These are phyloP conservation scores for Falco naumanni DNA, from an alignment of 2,797 vertebrate genomes.

Conservation along the genomic window DNA sequence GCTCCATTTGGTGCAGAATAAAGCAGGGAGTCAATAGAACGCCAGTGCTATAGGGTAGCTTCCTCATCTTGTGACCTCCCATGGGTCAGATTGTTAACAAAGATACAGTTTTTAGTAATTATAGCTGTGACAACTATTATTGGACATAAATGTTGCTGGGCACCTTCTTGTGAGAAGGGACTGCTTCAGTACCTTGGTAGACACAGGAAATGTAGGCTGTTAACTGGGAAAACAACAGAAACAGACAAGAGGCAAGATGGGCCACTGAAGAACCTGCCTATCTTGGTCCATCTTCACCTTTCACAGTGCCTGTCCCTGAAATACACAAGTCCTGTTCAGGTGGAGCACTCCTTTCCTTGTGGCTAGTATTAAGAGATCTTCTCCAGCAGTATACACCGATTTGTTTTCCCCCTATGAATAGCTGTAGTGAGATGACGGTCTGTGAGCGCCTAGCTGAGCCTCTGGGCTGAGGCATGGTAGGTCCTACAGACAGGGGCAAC, in stretches of 20 bases:
- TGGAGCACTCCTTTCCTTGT: not conserved
- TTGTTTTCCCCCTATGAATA: not conserved
- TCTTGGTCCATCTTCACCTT: not conserved
- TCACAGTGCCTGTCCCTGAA: not conserved
- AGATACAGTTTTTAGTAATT: not conserved
- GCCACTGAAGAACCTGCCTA: not conserved
- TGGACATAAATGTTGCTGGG: not conserved
- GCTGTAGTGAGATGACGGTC: not conserved
- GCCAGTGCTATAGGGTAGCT: not conserved
- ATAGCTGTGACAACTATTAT: not conserved
- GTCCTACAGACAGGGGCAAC: not conserved
- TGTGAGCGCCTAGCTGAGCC: not conserved
- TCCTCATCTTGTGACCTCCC: not conserved
- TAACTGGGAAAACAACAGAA: not conserved
- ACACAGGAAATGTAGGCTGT: not conserved
- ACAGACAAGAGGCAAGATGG: not conserved
- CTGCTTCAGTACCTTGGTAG: not conserved
- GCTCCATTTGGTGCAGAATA: not conserved
- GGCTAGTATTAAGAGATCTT: not conserved
- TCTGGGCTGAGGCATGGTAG: not conserved
- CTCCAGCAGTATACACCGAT: fast-evolving
- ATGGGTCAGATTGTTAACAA: not conserved
- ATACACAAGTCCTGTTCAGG: not conserved
- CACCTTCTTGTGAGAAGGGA: not conserved
- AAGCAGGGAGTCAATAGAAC: not conserved